Evolutionary conservation across 2,888 invertebrate genomes (phyloP).

Genomic region (Zootermopsis nevadensis): DNA sequence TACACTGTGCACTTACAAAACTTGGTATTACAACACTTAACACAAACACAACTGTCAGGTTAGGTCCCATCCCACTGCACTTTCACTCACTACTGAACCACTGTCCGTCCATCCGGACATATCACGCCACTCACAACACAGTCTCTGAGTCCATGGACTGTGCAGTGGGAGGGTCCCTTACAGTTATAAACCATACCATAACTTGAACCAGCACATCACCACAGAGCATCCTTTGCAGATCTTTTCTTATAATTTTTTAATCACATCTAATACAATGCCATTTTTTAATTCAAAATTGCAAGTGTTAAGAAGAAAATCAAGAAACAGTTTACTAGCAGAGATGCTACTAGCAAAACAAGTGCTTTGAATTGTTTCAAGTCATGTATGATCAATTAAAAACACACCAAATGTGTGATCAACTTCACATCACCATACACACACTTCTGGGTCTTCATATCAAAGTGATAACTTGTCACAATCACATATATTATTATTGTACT

Average conservation of each 20-base stretch:
- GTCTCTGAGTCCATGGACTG: constrained; percentile 1
- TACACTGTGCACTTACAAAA: constrained; percentile 53
- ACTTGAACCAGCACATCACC: constrained; percentile 21
- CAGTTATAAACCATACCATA: constrained; percentile 10
- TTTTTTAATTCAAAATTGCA: neutral
- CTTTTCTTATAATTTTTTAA: neutral
- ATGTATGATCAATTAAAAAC: constrained; percentile 9
- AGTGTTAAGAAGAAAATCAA: neutral
- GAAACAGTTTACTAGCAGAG: neutral
- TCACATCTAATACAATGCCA: neutral
- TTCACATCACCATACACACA: constrained; percentile 23
- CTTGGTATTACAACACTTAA: constrained; percentile 49
- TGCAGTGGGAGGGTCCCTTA: constrained; percentile 33
- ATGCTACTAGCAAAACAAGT: neutral
- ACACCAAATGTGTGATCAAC: neutral
- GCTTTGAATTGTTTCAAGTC: constrained; percentile 10
- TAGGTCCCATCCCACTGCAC: constrained; percentile 49
- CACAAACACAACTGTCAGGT: constrained; percentile 46
- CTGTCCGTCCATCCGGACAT: constrained; percentile 35
- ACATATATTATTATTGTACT: neutral
- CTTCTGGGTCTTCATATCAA: neutral
- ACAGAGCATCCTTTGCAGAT: neutral
- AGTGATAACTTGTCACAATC: constrained; percentile 21
- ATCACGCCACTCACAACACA: constrained; percentile 48
- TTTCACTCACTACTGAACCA: constrained; percentile 44